Percentiles rank a stretch among this genome's conserved stretches.
Conservation (phyloP, 2,113 vertebrate species). For the Triplophysa dalaica region DNA sequence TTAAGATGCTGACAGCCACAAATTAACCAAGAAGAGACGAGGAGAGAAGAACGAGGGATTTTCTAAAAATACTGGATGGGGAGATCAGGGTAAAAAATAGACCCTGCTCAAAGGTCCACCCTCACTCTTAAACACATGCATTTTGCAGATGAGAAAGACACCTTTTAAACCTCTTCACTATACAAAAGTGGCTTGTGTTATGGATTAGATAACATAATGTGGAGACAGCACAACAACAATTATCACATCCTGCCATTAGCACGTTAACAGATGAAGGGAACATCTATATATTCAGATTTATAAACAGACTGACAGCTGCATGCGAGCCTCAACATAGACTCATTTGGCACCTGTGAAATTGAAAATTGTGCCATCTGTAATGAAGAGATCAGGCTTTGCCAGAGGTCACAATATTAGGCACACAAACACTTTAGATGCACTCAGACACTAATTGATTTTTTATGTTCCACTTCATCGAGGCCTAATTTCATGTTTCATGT, state of each 20-base stretch:
- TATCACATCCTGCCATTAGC: slow-evolving; percentile 15
- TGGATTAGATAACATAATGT: slow-evolving; percentile 8
- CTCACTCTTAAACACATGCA: slow-evolving; percentile 23
- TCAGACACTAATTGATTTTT: neutral
- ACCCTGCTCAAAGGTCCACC: slow-evolving; percentile 40
- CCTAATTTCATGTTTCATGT: neutral
- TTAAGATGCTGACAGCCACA: slow-evolving; percentile 59
- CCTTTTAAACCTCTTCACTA: neutral
- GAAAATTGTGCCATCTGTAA: neutral
- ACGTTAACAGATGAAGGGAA: slow-evolving; percentile 2
- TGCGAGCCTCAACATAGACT: neutral
- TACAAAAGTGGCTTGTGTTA: neutral
- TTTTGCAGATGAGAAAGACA: neutral
- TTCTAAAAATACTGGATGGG: slow-evolving; percentile 68
- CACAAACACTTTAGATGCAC: neutral
- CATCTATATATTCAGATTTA: neutral
- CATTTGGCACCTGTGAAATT: neutral
- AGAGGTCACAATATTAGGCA: neutral
- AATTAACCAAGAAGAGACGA: slow-evolving; percentile 34
- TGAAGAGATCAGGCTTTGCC: neutral
- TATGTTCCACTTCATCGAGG: neutral
- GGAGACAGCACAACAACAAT: slow-evolving; percentile 23
- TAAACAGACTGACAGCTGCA: slow-evolving; percentile 13
- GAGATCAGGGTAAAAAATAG: slow-evolving; percentile 62
- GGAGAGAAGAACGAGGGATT: slow-evolving; percentile 53